Evolutionary conservation across 2,888 invertebrate genomes (phyloP).

Genomic region (Perithous albicinctus): DNA sequence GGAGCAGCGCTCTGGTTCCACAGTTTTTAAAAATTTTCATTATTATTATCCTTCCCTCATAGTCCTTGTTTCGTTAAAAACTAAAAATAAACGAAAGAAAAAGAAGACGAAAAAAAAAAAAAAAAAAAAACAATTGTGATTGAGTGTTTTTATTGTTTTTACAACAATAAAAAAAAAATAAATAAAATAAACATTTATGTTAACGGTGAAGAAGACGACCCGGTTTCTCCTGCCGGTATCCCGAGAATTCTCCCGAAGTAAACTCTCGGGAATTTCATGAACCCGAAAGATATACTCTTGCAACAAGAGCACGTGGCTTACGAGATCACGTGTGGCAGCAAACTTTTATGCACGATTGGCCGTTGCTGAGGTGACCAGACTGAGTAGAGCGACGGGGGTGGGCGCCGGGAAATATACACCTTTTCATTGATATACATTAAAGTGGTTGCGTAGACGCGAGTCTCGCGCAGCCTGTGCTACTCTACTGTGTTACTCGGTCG

Average conservation of each 20-base stretch:
- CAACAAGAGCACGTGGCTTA: neutral
- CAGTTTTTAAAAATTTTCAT: slow-evolving; percentile 31
- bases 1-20: slow-evolving; percentile 30
- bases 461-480: neutral
- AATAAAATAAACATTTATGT: neutral
- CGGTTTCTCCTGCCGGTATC: neutral
- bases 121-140: no score
- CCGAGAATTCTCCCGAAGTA: neutral
- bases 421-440: no score
- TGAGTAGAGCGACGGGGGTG: neutral
- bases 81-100: slow-evolving; percentile 11
- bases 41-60: slow-evolving; percentile 3
- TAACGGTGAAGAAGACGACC: no score
- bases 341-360: neutral
- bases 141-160: neutral
- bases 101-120: slow-evolving; percentile 7
- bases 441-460: neutral
- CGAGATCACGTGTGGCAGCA: neutral
- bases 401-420: neutral
- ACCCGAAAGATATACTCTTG: neutral
- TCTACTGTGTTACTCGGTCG: neutral
- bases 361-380: neutral
- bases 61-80: neutral
- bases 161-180: neutral
- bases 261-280: neutral